These are phyloP conservation scores for Lagopus muta DNA, from an alignment of 2,113 vertebrate genomes.

Conservation along the genomic window DNA sequence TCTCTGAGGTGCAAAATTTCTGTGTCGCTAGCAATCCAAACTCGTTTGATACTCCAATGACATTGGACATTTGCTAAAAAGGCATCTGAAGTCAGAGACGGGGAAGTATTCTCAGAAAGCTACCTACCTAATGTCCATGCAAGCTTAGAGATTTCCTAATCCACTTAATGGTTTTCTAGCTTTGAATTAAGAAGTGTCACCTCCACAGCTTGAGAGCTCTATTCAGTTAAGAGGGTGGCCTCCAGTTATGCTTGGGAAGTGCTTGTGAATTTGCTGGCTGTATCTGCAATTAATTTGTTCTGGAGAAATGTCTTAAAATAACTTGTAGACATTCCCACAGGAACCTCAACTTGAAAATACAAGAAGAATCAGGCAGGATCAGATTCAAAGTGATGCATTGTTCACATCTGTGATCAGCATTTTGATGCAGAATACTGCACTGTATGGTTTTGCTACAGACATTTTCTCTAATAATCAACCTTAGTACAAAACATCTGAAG, in stretches of 20 bases:
- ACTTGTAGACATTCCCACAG: constrained; percentile 58
- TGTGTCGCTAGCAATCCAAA: neutral
- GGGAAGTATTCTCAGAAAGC: neutral
- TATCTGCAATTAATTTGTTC: constrained; percentile 65
- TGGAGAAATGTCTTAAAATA: constrained; percentile 50
- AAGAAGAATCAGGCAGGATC: constrained; percentile 29
- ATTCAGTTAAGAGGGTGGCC: constrained; percentile 12
- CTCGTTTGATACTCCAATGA: neutral
- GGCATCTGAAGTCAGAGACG: neutral
- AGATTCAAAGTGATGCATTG: neutral
- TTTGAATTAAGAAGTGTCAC: neutral
- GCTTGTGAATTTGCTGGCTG: constrained; percentile 30
- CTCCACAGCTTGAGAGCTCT: neutral
- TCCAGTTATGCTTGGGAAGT: constrained; percentile 37
- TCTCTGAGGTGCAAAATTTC: neutral
- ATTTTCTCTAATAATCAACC: constrained; percentile 2
- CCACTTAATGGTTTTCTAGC: neutral
- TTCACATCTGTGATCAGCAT: constrained; percentile 35
- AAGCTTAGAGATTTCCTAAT: neutral
- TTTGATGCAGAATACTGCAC: constrained; percentile 3
- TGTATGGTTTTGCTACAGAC: neutral
- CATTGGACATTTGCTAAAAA: neutral
- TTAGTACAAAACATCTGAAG: neutral
- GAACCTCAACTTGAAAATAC: constrained; percentile 46
- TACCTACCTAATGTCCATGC: neutral